These are phyloP conservation scores for Tetragonula carbonaria DNA, from an alignment of 2,888 invertebrate genomes.

Conservation along the genomic window DNA sequence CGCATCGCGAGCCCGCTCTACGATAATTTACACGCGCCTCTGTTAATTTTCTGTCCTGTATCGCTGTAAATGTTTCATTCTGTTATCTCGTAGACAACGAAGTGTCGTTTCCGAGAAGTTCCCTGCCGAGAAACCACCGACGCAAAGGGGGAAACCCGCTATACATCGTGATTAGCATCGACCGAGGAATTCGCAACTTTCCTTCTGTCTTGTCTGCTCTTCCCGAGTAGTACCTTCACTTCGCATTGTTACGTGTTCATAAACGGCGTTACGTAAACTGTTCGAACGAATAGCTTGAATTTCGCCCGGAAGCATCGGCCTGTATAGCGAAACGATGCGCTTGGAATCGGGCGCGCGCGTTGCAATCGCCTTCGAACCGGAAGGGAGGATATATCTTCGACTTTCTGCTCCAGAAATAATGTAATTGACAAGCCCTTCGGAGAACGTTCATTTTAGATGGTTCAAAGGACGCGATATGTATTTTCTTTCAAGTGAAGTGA, in stretches of 20 bases:
- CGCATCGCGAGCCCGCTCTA: conserved; percentile 24
- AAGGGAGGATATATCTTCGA: conserved; percentile 11
- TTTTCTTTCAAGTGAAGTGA: not conserved
- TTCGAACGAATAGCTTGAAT: conserved; percentile 32
- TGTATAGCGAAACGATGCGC: conserved; percentile 30
- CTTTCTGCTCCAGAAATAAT: not conserved
- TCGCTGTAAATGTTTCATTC: conserved; percentile 13
- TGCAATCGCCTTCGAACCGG: conserved; percentile 8
- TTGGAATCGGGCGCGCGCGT: conserved; percentile 16
- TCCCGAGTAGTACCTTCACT: conserved; percentile 11
- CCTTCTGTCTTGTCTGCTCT: conserved; percentile 3
- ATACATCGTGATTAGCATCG: conserved; percentile 33
- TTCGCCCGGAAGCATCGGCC: conserved; percentile 45
- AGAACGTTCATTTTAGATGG: not conserved
- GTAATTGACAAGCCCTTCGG: too few species aligned
- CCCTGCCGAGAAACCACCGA: not conserved
- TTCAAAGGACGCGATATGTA: not conserved
- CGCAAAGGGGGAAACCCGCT: not conserved
- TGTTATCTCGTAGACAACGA: not conserved
- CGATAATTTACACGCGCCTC: conserved; percentile 51
- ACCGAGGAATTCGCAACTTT: conserved; percentile 19
- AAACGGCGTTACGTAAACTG: conserved; percentile 52
- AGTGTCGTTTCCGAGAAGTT: not conserved
- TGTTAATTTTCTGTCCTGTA: not conserved
- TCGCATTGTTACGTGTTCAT: conserved; percentile 44